Percentiles rank a stretch among this genome's conserved stretches.
Conservation (phyloP, 2,888 invertebrate species). For the Coenonympha arcania region DNA sequence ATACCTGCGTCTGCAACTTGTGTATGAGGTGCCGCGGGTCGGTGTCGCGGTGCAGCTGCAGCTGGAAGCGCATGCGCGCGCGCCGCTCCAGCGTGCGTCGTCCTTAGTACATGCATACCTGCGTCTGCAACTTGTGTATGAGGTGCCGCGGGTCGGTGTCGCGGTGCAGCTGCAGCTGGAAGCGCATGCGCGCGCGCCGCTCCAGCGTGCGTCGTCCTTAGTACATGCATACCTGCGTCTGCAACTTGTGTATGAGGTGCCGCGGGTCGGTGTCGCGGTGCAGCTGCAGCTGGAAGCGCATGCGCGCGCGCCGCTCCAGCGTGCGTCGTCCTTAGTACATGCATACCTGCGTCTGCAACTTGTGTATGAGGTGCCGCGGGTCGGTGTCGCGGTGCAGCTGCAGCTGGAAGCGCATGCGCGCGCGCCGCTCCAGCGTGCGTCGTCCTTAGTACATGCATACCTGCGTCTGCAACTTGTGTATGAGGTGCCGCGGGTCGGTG, state of each 20-base stretch:
- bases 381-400: slow-evolving; percentile 93
- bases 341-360: slow-evolving; percentile 86
- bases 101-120: slow-evolving; percentile 55
- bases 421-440: slow-evolving; percentile 89
- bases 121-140: slow-evolving; percentile 92
- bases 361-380: slow-evolving; percentile 92
- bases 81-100: slow-evolving; percentile 86
- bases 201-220: slow-evolving; percentile 81
- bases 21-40: slow-evolving; percentile 95
- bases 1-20: slow-evolving; percentile 88
- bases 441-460: slow-evolving; percentile 42
- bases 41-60: slow-evolving; percentile 91
- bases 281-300: slow-evolving; percentile 95
- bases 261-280: slow-evolving; percentile 93
- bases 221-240: slow-evolving; percentile 78
- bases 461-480: slow-evolving; percentile 91
- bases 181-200: slow-evolving; percentile 91
- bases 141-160: slow-evolving; percentile 93
- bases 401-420: slow-evolving; percentile 94
- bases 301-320: slow-evolving; percentile 88
- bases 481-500: slow-evolving; percentile 92
- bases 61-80: slow-evolving; percentile 94
- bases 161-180: slow-evolving; percentile 92
- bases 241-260: slow-evolving; percentile 91
- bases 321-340: slow-evolving; percentile 72